These are phyloP conservation scores for Amphiura filiformis DNA, from an alignment of 35 echinoderm and acorn worm species.

Conservation along the genomic window DNA sequence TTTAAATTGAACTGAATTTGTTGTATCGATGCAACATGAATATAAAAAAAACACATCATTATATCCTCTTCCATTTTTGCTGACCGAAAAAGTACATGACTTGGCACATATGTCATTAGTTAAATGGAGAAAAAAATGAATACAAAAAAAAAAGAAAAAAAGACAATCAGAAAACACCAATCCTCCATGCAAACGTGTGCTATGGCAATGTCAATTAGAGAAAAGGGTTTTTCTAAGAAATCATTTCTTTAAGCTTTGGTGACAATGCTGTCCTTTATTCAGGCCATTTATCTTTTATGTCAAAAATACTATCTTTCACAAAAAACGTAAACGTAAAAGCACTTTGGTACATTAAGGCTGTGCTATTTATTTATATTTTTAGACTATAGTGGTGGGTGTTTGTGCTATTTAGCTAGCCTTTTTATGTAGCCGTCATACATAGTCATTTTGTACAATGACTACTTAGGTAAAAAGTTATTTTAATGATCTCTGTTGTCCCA, in stretches of 20 bases:
- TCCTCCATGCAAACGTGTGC: neutral
- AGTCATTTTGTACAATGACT: slow-evolving; percentile 1
- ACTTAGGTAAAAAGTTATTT: neutral
- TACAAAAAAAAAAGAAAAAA: too few species aligned
- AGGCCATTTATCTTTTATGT: neutral
- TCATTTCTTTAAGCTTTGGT: neutral
- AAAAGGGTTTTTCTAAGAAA: neutral
- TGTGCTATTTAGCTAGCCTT: neutral
- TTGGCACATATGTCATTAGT: too few species aligned
- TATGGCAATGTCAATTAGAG: neutral
- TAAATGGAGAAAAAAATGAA: too few species aligned
- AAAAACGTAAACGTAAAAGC: neutral
- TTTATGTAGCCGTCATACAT: neutral
- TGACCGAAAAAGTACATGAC: too few species aligned
- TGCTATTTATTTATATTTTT: neutral
- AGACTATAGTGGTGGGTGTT: too few species aligned
- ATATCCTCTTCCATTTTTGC: too few species aligned
- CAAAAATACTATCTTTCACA: neutral
- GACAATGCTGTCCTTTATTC: too few species aligned
- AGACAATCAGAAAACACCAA: neutral
- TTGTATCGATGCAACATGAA: too few species aligned
- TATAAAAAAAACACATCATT: too few species aligned
- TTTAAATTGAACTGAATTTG: too few species aligned
- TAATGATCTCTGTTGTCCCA: neutral
- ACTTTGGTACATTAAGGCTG: neutral